A percentile compares a stretch with the other conserved stretches of the same genome.
Conservation (phyloP, 2,113 vertebrate genomes). For the Misgurnus anguillicaudatus region DNA sequence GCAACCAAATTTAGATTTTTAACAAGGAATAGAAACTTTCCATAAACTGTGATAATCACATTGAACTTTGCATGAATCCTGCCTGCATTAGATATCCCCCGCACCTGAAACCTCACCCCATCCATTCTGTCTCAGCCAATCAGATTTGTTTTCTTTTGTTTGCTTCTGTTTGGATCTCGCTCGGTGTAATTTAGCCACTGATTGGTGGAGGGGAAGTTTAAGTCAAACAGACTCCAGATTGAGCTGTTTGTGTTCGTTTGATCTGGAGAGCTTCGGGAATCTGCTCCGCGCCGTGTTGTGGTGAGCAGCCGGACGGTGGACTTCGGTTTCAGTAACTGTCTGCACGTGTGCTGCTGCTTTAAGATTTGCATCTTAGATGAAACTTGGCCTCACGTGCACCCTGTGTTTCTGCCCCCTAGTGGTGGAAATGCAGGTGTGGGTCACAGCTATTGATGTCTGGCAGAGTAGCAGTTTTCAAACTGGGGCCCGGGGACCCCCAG, state of each 20-base stretch:
- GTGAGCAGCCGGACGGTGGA: constrained; percentile 55
- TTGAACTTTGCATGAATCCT: neutral
- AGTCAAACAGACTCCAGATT: constrained; percentile 58
- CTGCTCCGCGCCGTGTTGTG: constrained; percentile 48
- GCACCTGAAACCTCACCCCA: constrained; percentile 26
- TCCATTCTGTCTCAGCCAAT: constrained; percentile 34
- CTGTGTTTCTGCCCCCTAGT: constrained; percentile 41
- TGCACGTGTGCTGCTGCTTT: constrained; percentile 32
- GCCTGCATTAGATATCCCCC: neutral
- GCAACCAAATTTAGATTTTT: neutral
- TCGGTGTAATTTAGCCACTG: constrained; percentile 50
- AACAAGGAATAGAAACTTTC: neutral
- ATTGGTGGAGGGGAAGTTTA: constrained; percentile 55
- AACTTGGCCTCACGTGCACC: constrained; percentile 66
- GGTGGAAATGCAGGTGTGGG: constrained; percentile 46
- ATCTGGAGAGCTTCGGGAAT: constrained; percentile 49
- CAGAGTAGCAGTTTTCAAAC: neutral
- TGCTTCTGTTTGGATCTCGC: constrained; percentile 40
- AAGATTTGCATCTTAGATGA: constrained; percentile 62
- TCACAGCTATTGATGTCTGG: constrained; percentile 11
- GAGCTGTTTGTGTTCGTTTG: constrained; percentile 45
- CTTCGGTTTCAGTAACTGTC: constrained; percentile 58
- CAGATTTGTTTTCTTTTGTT: constrained; percentile 46
- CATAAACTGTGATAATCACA: neutral
- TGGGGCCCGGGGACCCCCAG: too few species aligned